phyloP scores from a whole-genome alignment of 2,113 vertebrate species.

The Apteryx mantelli region DNA sequence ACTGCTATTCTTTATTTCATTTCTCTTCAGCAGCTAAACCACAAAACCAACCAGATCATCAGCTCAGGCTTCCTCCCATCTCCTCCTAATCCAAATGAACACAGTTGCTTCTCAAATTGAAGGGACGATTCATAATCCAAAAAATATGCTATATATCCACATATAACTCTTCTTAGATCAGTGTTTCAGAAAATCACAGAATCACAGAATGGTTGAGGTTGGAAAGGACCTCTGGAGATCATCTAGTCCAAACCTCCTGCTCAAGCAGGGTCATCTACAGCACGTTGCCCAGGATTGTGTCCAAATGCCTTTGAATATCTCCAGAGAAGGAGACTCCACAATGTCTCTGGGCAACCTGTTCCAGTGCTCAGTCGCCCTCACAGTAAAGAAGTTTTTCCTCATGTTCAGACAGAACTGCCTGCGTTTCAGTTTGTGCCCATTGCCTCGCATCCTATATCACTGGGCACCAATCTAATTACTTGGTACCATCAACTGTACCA shows the following conservation, averaged over 20 bases:
- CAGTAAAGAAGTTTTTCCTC: no score
- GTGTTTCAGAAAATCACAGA: not conserved
- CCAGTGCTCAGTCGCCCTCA: no score
- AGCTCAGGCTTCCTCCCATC: not conserved
- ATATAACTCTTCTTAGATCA: not conserved
- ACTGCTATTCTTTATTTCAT: not conserved
- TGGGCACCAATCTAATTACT: not conserved
- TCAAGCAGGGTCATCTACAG: no score
- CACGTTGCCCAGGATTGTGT: no score
- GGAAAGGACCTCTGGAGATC: not conserved
- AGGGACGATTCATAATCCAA: not conserved
- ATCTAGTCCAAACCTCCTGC: no score
- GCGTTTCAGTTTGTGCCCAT: no score
- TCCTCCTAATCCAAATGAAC: not conserved
- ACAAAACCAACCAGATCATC: not conserved
- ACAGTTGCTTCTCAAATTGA: not conserved
- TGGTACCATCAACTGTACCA: not conserved
- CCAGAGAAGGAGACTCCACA: no score
- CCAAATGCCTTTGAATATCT: no score
- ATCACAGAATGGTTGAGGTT: not conserved
- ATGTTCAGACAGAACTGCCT: no score
- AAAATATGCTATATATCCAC: not conserved
- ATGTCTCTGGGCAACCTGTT: no score
- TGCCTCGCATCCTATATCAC: no score
- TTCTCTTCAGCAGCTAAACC: not conserved